Evolutionary conservation across 2,888 invertebrate genomes (phyloP), one percentile per base, ranked within the genome.

Genomic region (Catocala fraxini): DNA sequence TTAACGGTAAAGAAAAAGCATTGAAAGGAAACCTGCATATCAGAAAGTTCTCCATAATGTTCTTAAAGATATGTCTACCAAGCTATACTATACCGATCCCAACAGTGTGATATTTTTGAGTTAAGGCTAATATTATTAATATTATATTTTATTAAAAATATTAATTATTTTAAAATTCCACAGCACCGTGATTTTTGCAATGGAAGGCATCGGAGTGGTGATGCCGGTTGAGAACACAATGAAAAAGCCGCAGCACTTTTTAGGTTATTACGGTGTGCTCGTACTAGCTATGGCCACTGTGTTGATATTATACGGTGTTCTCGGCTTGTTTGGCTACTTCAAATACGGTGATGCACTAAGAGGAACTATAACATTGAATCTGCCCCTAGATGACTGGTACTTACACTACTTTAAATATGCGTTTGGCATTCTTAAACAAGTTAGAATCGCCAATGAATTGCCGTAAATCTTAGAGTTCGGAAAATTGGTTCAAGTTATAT

Each of bases 141-240:
- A 25, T 25, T 25, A 25, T 25, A 25, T 25, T 25, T 25, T 1
- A 25, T 3, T 25, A 25, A 25, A n/a, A 25, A 25, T 25, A 25
- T 25, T 25, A 25, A 25, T 25, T 25, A 25, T 25, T 25, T 25
- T 35, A n/a, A 12, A 5, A 6, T 52, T 65, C 75, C 77, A 53
- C 83, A 95, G 99, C 35, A 99, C 99, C 5, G 99, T 98, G 0
- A 97, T 99, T 78, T 99, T 99, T 87, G 98, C 99, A 33, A 99
- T 99, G 96, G 99, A 99, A 94, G 98, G 98, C 59, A 99, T 99
- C 71, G 98, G 98, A 56, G 97, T 97, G 54, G 97, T 99, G 12
- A 96, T 99, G 95, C 99, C 99, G 0, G 96, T 99, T 10, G 98
- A 99, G 87, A 99, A 99, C 84, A 96, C 96, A 0, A 98, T 99